A percentile compares a stretch with the other conserved stretches of the same genome.
These are phyloP conservation scores for Exocentrus adspersus DNA, from an alignment of 2,888 invertebrate genomes.

Conservation along the genomic window DNA sequence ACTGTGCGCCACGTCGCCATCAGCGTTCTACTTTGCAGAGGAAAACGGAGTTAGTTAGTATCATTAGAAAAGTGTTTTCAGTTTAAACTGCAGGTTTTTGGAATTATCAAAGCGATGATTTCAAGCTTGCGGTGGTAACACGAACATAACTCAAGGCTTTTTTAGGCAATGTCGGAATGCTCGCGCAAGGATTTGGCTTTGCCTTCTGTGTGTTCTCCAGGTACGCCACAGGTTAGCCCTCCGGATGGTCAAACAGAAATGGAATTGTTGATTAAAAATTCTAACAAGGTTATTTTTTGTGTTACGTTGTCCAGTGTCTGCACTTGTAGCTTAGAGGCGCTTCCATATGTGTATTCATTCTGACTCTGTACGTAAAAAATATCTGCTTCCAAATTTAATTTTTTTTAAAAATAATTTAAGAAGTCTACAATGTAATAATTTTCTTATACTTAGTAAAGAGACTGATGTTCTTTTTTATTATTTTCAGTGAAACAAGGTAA, in stretches of 20 bases:
- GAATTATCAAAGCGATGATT: no score
- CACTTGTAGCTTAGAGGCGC: neutral
- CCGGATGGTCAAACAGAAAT: conserved; percentile 58
- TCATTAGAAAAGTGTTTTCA: no score
- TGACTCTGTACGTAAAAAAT: neutral
- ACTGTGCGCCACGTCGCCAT: no score
- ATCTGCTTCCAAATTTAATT: no score
- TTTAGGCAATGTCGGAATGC: conserved; percentile 68
- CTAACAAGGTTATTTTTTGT: conserved; percentile 54
- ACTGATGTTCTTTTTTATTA: conserved; percentile 17
- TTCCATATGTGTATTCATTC: neutral
- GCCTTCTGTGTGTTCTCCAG: conserved; percentile 63
- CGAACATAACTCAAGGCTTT: conserved; percentile 33
- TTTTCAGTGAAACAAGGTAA: conserved; percentile 18
- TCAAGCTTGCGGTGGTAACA: neutral
- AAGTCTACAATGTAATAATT: no score
- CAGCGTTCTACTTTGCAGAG: no score
- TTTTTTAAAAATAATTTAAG: no score
- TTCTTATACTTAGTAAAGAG: conserved; percentile 2
- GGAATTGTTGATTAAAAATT: conserved; percentile 52
- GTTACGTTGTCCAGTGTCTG: conserved; percentile 13
- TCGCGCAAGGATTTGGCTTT: conserved; percentile 68
- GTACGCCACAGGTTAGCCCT: conserved; percentile 63
- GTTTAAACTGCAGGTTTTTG: no score
- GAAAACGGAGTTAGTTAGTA: no score